phyloP scores from a whole-genome alignment of 2,113 vertebrate species.

The Vanacampus margaritifer region DNA sequence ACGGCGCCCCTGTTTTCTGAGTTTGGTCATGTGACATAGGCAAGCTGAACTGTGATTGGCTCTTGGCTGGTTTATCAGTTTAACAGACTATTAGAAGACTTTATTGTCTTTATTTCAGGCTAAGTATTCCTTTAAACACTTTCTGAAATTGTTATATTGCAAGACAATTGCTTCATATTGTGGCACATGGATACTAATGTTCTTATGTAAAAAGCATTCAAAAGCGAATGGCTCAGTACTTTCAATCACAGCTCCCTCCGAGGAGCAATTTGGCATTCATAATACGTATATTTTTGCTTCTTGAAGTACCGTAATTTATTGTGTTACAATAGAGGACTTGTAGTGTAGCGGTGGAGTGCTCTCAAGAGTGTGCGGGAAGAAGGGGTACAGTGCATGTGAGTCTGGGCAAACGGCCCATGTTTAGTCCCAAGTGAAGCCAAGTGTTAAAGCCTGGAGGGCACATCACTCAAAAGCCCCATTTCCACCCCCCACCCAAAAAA shows the following conservation, averaged over 20 bases:
- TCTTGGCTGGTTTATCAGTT: too few relatives aligned
- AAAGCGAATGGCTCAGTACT: not conserved
- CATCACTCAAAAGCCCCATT: constrained; percentile 53
- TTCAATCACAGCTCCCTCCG: not conserved
- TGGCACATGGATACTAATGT: not conserved
- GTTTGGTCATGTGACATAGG: too few relatives aligned
- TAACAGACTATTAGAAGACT: too few relatives aligned
- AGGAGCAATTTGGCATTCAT: not conserved
- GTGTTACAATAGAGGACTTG: not conserved
- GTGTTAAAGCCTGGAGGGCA: constrained; percentile 64
- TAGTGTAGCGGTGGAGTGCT: not conserved
- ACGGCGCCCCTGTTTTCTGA: too few relatives aligned
- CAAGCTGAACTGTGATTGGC: too few relatives aligned
- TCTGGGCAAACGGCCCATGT: constrained; percentile 59
- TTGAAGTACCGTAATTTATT: not conserved
- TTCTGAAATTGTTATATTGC: too few relatives aligned
- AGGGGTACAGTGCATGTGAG: constrained; percentile 22
- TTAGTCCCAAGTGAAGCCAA: constrained; percentile 42
- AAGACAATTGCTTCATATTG: not conserved
- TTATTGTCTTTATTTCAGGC: too few relatives aligned
- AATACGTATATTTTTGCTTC: not conserved
- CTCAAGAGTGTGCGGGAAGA: constrained; percentile 2
- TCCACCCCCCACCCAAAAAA: constrained; percentile 4
- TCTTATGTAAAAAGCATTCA: not conserved
- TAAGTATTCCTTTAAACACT: too few relatives aligned